These are phyloP conservation scores for Baronia brevicornis DNA, from an alignment of 2,888 invertebrate species.

Conservation along the genomic window DNA sequence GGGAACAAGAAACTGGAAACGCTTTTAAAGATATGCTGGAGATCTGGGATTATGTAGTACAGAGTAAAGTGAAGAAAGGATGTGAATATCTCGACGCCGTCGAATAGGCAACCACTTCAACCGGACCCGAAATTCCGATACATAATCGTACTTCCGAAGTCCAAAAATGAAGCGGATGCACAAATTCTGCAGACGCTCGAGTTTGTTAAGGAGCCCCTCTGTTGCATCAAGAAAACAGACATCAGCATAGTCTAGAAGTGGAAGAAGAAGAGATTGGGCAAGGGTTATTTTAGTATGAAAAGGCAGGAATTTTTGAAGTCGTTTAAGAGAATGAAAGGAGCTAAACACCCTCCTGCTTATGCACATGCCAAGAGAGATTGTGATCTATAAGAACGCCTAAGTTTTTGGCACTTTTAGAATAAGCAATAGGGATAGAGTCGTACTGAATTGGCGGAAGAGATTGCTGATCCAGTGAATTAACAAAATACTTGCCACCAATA, in stretches of 20 bases:
- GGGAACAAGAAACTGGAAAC: too few relatives aligned
- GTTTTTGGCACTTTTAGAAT: not conserved
- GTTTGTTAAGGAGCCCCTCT: conserved; percentile 1
- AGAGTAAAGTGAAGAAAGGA: too few relatives aligned
- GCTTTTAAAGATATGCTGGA: too few relatives aligned
- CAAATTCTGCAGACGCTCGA: not conserved
- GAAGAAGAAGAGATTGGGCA: conserved; percentile 3
- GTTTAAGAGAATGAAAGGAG: conserved; percentile 2
- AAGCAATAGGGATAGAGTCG: not conserved
- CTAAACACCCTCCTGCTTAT: conserved; percentile 1
- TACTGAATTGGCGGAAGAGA: not conserved
- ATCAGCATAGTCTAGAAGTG: conserved; percentile 6
- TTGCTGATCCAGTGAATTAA: not conserved
- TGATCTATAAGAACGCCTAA: not conserved
- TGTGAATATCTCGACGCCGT: too few relatives aligned
- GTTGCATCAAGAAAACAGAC: not conserved
- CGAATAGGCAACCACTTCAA: too few relatives aligned
- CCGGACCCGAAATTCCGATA: too few relatives aligned
- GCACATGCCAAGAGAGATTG: not conserved
- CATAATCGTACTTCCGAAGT: conserved; percentile 1
- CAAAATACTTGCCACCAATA: not conserved
- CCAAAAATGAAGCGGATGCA: conserved; percentile 3
- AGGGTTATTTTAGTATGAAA: conserved; percentile 4
- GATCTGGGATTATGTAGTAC: too few relatives aligned
- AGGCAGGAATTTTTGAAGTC: conserved; percentile 6